Evolutionary conservation across 2,113 vertebrate genomes (phyloP).

Genomic region (Nematolebias whitei): DNA sequence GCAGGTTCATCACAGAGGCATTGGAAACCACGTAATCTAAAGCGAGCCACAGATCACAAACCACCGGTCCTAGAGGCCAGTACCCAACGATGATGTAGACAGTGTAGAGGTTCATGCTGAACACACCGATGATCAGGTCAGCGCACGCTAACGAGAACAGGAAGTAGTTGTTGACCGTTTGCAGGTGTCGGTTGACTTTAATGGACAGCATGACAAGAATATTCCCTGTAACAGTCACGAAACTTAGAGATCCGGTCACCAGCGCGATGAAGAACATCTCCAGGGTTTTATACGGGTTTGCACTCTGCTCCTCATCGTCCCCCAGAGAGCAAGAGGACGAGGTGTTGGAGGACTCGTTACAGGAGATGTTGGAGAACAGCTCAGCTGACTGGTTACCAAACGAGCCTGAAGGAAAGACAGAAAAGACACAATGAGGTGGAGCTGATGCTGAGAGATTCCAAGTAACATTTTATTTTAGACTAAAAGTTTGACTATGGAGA

Average conservation of each 20-base stretch:
- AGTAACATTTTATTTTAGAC: too few species aligned
- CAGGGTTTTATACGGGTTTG: constrained; percentile 88
- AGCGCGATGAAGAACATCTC: constrained; percentile 96
- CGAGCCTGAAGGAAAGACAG: constrained; percentile 71
- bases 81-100: constrained; percentile 97
- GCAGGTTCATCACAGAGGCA: constrained; percentile 96
- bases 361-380: constrained; percentile 81
- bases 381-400: constrained; percentile 78
- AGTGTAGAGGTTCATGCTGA: constrained; percentile 98
- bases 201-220: constrained; percentile 99
- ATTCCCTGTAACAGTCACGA: constrained; percentile 96
- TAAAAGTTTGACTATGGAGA: too few species aligned
- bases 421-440: neutral
- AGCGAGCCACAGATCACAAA: constrained; percentile 96
- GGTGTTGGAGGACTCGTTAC: constrained; percentile 76
- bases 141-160: constrained; percentile 96
- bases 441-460: too few species aligned
- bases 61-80: constrained; percentile 94
- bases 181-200: constrained; percentile 97
- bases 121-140: constrained; percentile 93
- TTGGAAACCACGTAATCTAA: constrained; percentile 97
- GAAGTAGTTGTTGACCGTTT: constrained; percentile 99
- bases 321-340: constrained; percentile 67
- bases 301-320: constrained; percentile 46
- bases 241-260: constrained; percentile 93